Conservation (phyloP, 2,113 vertebrate genomes). For the Brevimyrus niger region DNA sequence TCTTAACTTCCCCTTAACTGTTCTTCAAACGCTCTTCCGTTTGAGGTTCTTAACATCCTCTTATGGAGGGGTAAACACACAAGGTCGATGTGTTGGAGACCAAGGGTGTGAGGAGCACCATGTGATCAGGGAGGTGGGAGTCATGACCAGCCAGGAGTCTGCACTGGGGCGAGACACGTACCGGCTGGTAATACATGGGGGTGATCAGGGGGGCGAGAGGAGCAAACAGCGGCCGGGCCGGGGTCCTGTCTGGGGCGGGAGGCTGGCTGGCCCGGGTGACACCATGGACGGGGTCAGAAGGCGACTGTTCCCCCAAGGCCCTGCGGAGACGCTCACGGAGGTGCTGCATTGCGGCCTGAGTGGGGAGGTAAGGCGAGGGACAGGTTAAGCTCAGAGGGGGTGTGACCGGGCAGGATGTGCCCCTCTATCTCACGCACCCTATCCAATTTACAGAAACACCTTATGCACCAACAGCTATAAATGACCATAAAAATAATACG, state of each 20-base stretch:
- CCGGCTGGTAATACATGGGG: slow-evolving; percentile 55
- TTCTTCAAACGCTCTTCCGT: neutral
- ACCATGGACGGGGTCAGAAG: slow-evolving; percentile 3
- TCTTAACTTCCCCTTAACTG: neutral
- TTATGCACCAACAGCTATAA: neutral
- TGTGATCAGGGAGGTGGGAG: neutral
- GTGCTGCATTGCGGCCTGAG: slow-evolving; percentile 68
- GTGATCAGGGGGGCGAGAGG: slow-evolving; percentile 23
- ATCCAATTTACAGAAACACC: neutral
- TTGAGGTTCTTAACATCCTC: neutral
- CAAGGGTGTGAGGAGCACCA: neutral
- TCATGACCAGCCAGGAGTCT: neutral
- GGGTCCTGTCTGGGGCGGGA: slow-evolving; percentile 32
- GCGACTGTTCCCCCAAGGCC: slow-evolving; percentile 70
- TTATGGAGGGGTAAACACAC: neutral
- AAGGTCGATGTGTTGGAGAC: neutral
- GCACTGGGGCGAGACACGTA: slow-evolving; percentile 26
- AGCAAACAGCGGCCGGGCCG: slow-evolving; percentile 40
- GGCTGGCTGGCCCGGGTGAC: slow-evolving; percentile 46
- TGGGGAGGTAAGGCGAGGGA: neutral
- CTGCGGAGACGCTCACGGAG: slow-evolving; percentile 76
- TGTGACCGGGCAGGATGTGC: too few species aligned
- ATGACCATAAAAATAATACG: neutral
- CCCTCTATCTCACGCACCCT: neutral
- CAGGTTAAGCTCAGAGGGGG: neutral